These are phyloP conservation scores for Pogonophryne albipinna DNA, from an alignment of 2,797 vertebrate genomes.

Conservation along the genomic window DNA sequence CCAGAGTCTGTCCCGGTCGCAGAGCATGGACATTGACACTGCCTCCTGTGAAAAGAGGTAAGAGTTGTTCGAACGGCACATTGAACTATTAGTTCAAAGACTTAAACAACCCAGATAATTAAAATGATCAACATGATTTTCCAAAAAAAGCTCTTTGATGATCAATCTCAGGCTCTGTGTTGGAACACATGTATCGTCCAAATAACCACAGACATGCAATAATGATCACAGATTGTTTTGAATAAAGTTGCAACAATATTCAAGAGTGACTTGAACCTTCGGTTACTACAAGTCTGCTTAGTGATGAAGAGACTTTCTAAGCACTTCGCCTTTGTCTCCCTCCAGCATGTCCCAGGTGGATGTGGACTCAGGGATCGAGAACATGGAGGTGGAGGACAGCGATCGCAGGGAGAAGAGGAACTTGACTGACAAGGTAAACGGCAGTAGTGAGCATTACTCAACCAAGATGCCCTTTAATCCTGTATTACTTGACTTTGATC, in stretches of 20 bases:
- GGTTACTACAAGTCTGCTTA: background rate
- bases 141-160: background rate
- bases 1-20: conserved; percentile 97
- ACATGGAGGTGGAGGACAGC: conserved; percentile 99
- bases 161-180: too few species aligned
- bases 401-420: conserved; percentile 98
- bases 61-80: conserved; percentile 26
- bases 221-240: background rate
- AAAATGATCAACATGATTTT: background rate
- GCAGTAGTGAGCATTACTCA: background rate
- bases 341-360: conserved; percentile 99
- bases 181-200: background rate
- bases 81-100: conserved; percentile 1
- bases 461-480: background rate
- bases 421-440: conserved; percentile 93
- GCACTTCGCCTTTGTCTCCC: conserved; percentile 52
- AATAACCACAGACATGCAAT: background rate
- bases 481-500: conserved; percentile 32
- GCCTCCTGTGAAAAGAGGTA: conserved; percentile 99
- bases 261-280: background rate
- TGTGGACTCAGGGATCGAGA: conserved; percentile 99
- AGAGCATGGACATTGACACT: conserved; percentile 99
- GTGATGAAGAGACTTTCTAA: conserved; percentile 17
- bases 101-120: background rate
- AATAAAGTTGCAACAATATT: background rate